Percentiles rank a stretch among this genome's conserved stretches.
phyloP scores from a whole-genome alignment of 2,888 invertebrate species.

The Agrochola macilenta region DNA sequence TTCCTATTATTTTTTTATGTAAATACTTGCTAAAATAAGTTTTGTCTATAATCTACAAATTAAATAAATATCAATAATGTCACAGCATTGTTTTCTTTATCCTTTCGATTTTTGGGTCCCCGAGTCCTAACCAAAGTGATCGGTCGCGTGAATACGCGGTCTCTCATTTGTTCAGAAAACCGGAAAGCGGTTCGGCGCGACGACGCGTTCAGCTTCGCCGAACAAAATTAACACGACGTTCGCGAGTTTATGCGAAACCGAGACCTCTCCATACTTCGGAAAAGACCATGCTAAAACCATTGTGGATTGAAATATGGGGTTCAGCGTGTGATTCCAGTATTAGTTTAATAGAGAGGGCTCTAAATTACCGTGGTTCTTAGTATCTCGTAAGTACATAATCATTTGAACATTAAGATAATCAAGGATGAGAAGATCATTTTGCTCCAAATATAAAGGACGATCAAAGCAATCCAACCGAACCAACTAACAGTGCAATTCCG shows the following conservation, averaged over 20 bases:
- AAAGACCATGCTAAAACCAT: too few species aligned
- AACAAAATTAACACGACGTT: not conserved
- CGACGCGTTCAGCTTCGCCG: not conserved
- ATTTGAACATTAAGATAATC: too few species aligned
- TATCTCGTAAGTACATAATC: too few species aligned
- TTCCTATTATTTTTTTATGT: constrained; percentile 78
- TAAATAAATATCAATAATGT: constrained; percentile 11
- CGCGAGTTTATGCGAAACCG: not conserved
- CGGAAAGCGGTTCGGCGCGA: not conserved
- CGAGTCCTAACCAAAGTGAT: not conserved
- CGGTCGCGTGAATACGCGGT: not conserved
- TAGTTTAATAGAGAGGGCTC: too few species aligned
- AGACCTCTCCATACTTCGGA: not conserved
- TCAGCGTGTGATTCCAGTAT: too few species aligned
- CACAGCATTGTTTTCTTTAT: constrained; percentile 16
- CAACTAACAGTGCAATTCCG: too few species aligned
- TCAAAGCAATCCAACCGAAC: too few species aligned
- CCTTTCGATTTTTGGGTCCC: not conserved
- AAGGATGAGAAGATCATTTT: too few species aligned
- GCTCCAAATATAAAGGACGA: too few species aligned
- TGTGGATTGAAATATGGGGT: too few species aligned
- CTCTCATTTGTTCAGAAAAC: too few species aligned
- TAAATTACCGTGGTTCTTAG: too few species aligned
- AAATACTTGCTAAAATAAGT: constrained; percentile 64
- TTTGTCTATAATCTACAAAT: constrained; percentile 25